phyloP scores from a whole-genome alignment of 2,888 invertebrate genomes.

The Gryllus longicercus region DNA sequence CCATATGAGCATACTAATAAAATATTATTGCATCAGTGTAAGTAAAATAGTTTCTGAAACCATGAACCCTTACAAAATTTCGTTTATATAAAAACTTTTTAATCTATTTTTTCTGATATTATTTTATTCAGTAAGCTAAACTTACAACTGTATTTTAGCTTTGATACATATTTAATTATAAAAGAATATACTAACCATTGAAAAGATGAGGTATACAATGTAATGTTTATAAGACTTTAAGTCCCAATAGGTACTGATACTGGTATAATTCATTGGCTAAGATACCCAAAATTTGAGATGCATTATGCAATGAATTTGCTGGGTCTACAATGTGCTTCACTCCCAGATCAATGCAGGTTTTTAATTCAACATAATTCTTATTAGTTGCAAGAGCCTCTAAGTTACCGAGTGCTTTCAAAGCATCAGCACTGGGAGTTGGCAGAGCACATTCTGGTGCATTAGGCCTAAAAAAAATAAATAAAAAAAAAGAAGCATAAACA shows the following conservation, averaged over 20 bases:
- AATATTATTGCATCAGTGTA: no score
- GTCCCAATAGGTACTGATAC: slow-evolving; percentile 35
- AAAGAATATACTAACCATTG: no score
- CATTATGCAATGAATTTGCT: slow-evolving; percentile 38
- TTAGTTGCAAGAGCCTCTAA: slow-evolving; percentile 48
- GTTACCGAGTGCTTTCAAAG: slow-evolving; percentile 48
- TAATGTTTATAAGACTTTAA: slow-evolving; percentile 27
- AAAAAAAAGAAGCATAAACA: not conserved
- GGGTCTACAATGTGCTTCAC: slow-evolving; percentile 42
- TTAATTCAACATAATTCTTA: slow-evolving; percentile 49
- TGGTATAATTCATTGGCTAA: slow-evolving; percentile 39
- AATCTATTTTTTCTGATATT: no score
- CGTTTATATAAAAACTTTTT: no score
- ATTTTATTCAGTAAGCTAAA: no score
- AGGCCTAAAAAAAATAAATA: no score
- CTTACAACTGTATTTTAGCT: no score
- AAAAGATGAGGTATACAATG: no score
- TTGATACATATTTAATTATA: no score
- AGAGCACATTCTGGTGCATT: slow-evolving; percentile 39
- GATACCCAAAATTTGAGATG: slow-evolving; percentile 37
- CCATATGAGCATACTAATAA: no score
- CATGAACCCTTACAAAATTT: no score
- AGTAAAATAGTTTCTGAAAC: no score
- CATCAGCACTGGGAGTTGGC: slow-evolving; percentile 47
- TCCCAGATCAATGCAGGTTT: slow-evolving; percentile 48